A percentile compares a stretch with the other conserved stretches of the same genome.
phyloP scores from a whole-genome alignment of 1,140 invertebrate species.

The Caenorhabditis tropicalis region DNA sequence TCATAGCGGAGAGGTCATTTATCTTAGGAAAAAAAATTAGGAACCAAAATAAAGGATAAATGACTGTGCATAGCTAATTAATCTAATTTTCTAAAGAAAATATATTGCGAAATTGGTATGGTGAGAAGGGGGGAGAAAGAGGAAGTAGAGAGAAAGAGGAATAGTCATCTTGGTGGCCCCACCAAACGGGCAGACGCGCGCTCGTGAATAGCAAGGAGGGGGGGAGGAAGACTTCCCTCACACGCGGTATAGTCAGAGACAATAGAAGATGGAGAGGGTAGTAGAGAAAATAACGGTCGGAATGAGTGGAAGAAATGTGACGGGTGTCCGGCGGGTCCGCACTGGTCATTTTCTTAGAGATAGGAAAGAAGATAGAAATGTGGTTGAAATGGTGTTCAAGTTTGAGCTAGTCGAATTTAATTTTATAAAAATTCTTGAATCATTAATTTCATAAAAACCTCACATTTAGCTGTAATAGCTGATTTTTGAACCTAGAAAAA shows the following conservation, averaged over 20 bases:
- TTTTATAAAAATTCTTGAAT: no score
- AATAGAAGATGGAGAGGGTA: background rate
- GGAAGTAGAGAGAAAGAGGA: background rate
- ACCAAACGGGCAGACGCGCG: background rate
- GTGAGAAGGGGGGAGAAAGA: background rate
- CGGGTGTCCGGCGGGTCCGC: background rate
- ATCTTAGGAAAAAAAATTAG: background rate
- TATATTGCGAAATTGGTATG: slow-evolving; percentile 8
- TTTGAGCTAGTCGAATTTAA: no score
- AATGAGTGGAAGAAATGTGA: background rate
- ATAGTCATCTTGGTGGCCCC: background rate
- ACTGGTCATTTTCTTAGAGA: background rate
- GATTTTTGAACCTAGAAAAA: no score
- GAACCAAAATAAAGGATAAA: background rate
- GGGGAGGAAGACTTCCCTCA: background rate
- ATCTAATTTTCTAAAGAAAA: background rate
- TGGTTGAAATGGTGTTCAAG: background rate
- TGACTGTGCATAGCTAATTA: background rate
- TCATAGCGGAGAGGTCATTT: background rate
- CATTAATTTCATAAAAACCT: no score
- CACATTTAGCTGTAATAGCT: no score
- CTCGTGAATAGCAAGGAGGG: background rate
- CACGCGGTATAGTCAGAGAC: background rate
- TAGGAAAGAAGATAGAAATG: background rate
- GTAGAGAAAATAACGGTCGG: background rate